These are phyloP conservation scores for Phenganax stokvisi DNA, from an alignment of 92 coral and sea anemone species.

Conservation along the genomic window DNA sequence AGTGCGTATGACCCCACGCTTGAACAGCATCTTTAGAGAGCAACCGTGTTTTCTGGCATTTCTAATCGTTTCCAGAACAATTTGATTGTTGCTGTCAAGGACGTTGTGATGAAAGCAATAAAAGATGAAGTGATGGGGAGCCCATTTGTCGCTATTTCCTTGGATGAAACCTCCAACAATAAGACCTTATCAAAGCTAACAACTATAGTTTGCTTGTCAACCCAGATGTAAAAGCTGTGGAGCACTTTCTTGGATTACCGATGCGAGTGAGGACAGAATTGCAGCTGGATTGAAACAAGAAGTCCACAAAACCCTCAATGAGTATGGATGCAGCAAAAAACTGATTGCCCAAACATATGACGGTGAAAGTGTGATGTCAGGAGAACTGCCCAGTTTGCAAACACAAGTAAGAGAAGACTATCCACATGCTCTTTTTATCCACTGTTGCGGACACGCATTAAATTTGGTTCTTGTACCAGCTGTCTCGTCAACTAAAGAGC, in stretches of 20 bases:
- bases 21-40: not conserved
- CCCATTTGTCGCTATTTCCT: not conserved
- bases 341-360: not conserved
- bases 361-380: not conserved
- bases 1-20: not conserved
- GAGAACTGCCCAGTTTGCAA: not conserved
- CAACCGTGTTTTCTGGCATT: not conserved
- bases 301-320: not conserved
- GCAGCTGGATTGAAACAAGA: not conserved
- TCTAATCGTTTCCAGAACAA: slow-evolving; percentile 6
- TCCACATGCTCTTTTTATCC: not conserved
- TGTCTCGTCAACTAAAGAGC: not conserved
- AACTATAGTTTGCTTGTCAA: not conserved
- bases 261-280: not conserved
- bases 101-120: slow-evolving; percentile 3
- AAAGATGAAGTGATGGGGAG: not conserved
- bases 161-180: too few species aligned
- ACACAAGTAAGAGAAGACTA: not conserved
- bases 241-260: slow-evolving; percentile 5
- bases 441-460: not conserved
- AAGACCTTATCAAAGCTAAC: not conserved
- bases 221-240: slow-evolving; percentile 5
- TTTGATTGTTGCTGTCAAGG: not conserved
- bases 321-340: not conserved
- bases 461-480: not conserved